Percentiles rank a stretch among this genome's conserved stretches.
phyloP scores from a whole-genome alignment of 1,140 invertebrate species.

The Drosophila novamexicana region DNA sequence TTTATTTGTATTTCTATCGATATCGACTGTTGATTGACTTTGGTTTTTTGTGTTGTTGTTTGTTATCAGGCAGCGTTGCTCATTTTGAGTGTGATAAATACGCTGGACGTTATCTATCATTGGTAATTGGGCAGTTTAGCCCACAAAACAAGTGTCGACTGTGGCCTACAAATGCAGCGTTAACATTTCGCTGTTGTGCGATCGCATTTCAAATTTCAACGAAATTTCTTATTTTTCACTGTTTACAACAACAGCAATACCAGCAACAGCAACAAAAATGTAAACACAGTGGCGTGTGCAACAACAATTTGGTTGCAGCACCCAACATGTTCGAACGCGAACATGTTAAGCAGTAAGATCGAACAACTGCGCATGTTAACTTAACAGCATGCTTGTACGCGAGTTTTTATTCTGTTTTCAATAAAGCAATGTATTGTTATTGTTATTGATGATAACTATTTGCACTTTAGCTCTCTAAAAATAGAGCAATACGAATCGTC shows the following conservation, averaged over 20 bases:
- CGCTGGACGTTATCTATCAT: constrained; percentile 17
- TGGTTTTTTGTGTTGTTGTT: constrained; percentile 2
- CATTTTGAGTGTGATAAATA: constrained; percentile 6
- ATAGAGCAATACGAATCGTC: too few species aligned
- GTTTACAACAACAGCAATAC: constrained; percentile 6
- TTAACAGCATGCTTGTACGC: constrained; percentile 6
- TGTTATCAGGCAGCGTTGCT: constrained; percentile 15
- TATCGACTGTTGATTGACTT: constrained; percentile 40
- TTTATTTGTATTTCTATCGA: constrained; percentile 35
- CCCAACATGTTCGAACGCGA: constrained; percentile 19
- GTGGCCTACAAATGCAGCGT: constrained; percentile 31
- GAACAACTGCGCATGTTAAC: constrained; percentile 2
- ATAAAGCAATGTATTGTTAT: too few species aligned
- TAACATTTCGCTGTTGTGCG: constrained; percentile 32
- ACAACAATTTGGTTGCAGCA: neutral
- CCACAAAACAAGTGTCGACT: constrained; percentile 19
- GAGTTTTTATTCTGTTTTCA: too few species aligned
- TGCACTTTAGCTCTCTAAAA: too few species aligned
- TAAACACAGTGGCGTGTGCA: constrained; percentile 21
- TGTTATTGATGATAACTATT: too few species aligned
- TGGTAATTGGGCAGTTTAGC: constrained; percentile 27
- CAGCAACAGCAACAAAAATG: constrained; percentile 4
- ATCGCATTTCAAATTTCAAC: constrained; percentile 45
- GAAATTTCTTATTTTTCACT: constrained; percentile 25
- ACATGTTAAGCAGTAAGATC: constrained; percentile 13